Conservation (phyloP, 1,140 invertebrate genomes). For the Trachelipus rathkii region DNA sequence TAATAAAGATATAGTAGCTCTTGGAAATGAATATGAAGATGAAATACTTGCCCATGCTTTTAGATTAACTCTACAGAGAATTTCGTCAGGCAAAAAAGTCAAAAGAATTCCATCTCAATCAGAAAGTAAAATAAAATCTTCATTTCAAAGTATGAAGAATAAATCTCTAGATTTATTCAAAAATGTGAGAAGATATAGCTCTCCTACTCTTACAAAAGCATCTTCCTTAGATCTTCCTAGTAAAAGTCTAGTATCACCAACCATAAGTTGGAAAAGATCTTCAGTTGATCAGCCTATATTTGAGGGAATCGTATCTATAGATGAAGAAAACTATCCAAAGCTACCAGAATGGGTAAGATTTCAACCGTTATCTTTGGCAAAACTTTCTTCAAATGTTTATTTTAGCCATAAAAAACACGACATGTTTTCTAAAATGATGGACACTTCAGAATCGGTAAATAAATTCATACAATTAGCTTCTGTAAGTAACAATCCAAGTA, state of each 20-base stretch:
- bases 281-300: neutral
- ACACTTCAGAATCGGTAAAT: neutral
- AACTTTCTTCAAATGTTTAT: slow-evolving; percentile 1
- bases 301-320: too few relatives aligned
- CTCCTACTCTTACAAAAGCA: neutral
- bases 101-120: neutral
- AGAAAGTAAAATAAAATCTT: neutral
- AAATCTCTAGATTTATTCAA: neutral
- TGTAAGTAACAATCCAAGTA: neutral
- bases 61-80: neutral
- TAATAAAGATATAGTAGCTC: too few relatives aligned
- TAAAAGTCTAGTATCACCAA: neutral
- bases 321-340: neutral
- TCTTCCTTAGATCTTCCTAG: neutral
- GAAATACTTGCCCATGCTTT: neutral
- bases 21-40: neutral
- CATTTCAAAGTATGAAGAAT: neutral
- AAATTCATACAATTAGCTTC: neutral
- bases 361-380: neutral
- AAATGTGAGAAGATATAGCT: neutral
- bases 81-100: neutral
- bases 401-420: neutral
- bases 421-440: neutral
- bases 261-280: neutral
- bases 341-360: neutral